These are phyloP conservation scores for Hormiphora californensis DNA, from an alignment of 37 sponge, comb jelly and placozoan genomes.

Conservation along the genomic window DNA sequence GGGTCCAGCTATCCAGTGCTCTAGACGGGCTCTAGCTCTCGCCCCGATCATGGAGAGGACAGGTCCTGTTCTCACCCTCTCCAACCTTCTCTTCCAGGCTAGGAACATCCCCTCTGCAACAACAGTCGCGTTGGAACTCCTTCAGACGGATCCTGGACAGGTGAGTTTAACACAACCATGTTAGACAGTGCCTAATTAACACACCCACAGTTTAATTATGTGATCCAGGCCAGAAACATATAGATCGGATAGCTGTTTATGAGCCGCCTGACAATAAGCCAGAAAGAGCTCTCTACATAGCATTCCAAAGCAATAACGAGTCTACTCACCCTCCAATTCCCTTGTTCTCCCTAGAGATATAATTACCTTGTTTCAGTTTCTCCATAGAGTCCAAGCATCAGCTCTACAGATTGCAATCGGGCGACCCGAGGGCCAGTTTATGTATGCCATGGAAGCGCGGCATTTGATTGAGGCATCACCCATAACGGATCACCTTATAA, in stretches of 20 bases:
- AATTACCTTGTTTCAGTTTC: constrained; percentile 1
- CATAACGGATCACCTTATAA: constrained; percentile 17
- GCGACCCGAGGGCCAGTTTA: background rate
- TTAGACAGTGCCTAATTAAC: no score
- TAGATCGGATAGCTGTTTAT: no score
- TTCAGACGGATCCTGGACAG: background rate
- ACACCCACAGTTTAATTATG: no score
- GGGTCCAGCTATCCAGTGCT: constrained; percentile 32
- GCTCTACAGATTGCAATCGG: background rate
- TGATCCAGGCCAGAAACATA: no score
- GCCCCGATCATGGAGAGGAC: background rate
- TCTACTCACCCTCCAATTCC: no score
- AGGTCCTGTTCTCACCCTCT: constrained; percentile 16
- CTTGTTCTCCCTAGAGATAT: no score
- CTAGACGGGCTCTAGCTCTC: constrained; percentile 11
- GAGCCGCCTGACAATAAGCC: no score
- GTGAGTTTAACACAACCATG: background rate
- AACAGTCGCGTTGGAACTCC: background rate
- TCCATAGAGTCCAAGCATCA: background rate
- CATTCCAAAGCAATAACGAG: no score
- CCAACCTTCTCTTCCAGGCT: constrained; percentile 19
- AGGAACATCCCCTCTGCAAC: background rate
- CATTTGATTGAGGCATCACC: background rate
- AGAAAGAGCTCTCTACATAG: no score
- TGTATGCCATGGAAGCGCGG: background rate